phyloP scores from a whole-genome alignment of 2,888 invertebrate genomes.

The Eupithecia subfuscata region DNA sequence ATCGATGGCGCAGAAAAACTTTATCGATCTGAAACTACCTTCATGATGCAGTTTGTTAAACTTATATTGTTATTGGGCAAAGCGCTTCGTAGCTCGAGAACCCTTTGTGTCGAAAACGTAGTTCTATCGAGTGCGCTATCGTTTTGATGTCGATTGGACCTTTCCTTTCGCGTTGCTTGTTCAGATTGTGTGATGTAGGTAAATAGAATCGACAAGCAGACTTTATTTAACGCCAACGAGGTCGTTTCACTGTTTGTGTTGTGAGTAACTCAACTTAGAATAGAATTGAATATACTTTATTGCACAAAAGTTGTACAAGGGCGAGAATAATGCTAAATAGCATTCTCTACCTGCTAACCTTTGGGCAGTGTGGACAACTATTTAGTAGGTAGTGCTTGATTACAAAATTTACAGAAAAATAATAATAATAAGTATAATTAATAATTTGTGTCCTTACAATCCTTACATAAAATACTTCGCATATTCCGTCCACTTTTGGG shows the following conservation, averaged over 20 bases:
- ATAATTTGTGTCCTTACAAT: too few relatives aligned
- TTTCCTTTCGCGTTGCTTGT: slow-evolving; percentile 15
- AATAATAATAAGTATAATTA: too few relatives aligned
- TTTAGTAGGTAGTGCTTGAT: too few relatives aligned
- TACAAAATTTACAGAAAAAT: too few relatives aligned
- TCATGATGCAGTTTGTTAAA: slow-evolving; percentile 67
- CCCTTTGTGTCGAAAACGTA: slow-evolving; percentile 42
- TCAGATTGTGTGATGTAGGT: slow-evolving; percentile 6
- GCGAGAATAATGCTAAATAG: too few relatives aligned
- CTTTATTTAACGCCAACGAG: not conserved
- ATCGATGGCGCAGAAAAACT: slow-evolving; percentile 69
- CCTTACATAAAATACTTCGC: too few relatives aligned
- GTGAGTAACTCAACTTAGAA: not conserved
- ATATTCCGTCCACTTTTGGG: not conserved
- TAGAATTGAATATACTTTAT: too few relatives aligned
- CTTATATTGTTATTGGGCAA: slow-evolving; percentile 71
- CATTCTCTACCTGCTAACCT: too few relatives aligned
- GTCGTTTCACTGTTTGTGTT: not conserved
- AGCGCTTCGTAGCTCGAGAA: slow-evolving; percentile 43
- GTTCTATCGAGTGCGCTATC: slow-evolving; percentile 36
- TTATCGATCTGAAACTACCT: slow-evolving; percentile 70
- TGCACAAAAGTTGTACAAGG: too few relatives aligned
- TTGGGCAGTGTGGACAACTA: too few relatives aligned
- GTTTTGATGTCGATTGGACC: slow-evolving; percentile 31
- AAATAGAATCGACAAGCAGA: not conserved